A percentile compares a stretch with the other conserved stretches of the same genome.
These are phyloP conservation scores for Enoplosus armatus DNA, from an alignment of 2,797 vertebrate species.

Conservation along the genomic window DNA sequence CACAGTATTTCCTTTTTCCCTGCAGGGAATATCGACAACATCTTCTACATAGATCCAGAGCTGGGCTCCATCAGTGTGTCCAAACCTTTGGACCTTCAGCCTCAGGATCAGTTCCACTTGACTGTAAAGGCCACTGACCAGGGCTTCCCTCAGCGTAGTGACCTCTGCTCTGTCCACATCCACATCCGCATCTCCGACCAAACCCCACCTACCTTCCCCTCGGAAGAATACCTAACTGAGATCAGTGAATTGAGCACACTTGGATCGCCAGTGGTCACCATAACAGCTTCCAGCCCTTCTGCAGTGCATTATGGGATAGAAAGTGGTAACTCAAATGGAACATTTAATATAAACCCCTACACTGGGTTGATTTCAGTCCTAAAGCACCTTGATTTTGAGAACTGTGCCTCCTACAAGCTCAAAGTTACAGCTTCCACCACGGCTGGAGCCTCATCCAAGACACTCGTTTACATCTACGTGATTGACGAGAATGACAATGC, in stretches of 20 bases:
- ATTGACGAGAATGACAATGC: slow-evolving; percentile 95
- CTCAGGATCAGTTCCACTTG: slow-evolving; percentile 87
- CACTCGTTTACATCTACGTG: slow-evolving; percentile 88
- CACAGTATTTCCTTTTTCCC: slow-evolving; percentile 8
- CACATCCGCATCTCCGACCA: slow-evolving; percentile 86
- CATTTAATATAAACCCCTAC: slow-evolving; percentile 91
- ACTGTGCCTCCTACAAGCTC: slow-evolving; percentile 87
- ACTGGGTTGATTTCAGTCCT: slow-evolving; percentile 90
- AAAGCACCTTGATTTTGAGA: slow-evolving; percentile 91
- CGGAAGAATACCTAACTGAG: slow-evolving; percentile 90
- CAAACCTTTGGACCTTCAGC: slow-evolving; percentile 83
- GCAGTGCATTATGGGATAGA: slow-evolving; percentile 92
- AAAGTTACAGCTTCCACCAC: slow-evolving; percentile 89
- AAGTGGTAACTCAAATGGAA: slow-evolving; percentile 87
- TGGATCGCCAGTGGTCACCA: slow-evolving; percentile 87
- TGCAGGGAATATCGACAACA: slow-evolving; percentile 90
- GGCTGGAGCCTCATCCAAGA: slow-evolving; percentile 85
- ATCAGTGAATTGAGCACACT: slow-evolving; percentile 88
- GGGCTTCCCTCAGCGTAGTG: slow-evolving; percentile 90
- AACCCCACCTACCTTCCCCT: slow-evolving; percentile 90
- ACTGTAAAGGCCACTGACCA: slow-evolving; percentile 93
- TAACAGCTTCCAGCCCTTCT: slow-evolving; percentile 88
- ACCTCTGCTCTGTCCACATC: slow-evolving; percentile 88
- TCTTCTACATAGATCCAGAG: slow-evolving; percentile 88
- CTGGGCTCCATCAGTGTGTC: slow-evolving; percentile 90